phyloP scores from a whole-genome alignment of 2,797 vertebrate genomes.

The Myotis pilosus region DNA sequence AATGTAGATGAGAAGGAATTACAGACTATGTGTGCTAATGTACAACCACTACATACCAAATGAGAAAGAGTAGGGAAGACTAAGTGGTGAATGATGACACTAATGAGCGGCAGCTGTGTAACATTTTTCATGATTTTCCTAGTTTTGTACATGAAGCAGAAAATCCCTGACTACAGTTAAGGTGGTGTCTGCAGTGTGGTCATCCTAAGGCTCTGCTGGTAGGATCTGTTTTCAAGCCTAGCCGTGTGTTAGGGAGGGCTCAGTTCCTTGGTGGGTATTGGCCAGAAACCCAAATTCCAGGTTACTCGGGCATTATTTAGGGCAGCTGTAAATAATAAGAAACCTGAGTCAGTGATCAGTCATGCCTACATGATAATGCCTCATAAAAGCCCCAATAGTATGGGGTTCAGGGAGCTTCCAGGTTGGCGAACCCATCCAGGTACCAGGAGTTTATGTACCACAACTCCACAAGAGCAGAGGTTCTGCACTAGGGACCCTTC shows the following conservation, averaged over 20 bases:
- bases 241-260: background rate
- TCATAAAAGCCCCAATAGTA: background rate
- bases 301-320: background rate
- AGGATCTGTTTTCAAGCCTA: background rate
- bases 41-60: background rate
- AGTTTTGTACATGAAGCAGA: background rate
- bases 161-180: background rate
- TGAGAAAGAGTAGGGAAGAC: constrained; percentile 23
- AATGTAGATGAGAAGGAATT: constrained; percentile 52
- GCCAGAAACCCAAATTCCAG: background rate
- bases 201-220: background rate
- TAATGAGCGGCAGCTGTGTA: constrained; percentile 35
- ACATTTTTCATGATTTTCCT: constrained; percentile 55
- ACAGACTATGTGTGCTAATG: constrained; percentile 37
- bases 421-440: background rate
- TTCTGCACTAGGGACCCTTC: background rate
- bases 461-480: background rate
- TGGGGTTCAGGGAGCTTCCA: background rate
- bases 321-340: background rate
- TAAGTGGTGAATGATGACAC: background rate
- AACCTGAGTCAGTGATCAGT: background rate
- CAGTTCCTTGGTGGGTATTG: background rate
- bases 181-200: background rate
- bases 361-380: background rate
- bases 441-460: background rate